Evolutionary conservation across 1,140 invertebrate species (phyloP), one percentile per base, ranked within the genome.

Genomic region (Dufourea novaeangliae): DNA sequence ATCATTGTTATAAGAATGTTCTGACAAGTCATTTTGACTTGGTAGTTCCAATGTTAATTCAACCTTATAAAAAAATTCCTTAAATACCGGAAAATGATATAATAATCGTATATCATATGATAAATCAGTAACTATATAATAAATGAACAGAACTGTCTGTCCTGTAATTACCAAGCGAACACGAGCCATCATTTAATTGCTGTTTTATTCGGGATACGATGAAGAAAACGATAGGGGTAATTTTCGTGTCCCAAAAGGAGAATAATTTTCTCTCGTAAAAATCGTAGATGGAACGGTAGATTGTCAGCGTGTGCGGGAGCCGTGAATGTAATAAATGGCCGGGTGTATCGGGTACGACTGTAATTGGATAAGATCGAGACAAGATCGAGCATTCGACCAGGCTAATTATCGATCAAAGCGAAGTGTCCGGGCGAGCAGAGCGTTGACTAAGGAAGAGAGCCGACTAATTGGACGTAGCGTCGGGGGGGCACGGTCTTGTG

Each of bases 341-440:
- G 32, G 14, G 66, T 32, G 54, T 59, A 82, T 44, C 32, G 41
- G 44, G 25, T 56, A n/a, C 68, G 80, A 87, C 82, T 84, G 80
- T 91, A 90, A 90, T 91, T 91, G 89, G 86, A 91, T 87, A 86
- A 86, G 87, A 90, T 86, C 85, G 80, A 80, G 82, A 39, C 80
- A 82, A 74, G 66, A 86, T 87, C 78, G 77, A 69, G 80, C 80
- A 82, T 87, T 83, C 77, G 76, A 80, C 81, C 76, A 66, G 71
- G 78, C 86, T 89, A 90, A 90, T 90, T 90, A 89, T 85, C 82
- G 83, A 88, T 89, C 85, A 82, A 83, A 83, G 78, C 52, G 57
- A 84, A 82, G 72, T 80, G 83, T 77, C 80, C 37, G 50, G 50
- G 66, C 50, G 59, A 54, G 56, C 67, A 46, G n/a, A n/a, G 56